Conservation (phyloP, 2,113 vertebrate genomes). For the Hemiscyllium ocellatum region DNA sequence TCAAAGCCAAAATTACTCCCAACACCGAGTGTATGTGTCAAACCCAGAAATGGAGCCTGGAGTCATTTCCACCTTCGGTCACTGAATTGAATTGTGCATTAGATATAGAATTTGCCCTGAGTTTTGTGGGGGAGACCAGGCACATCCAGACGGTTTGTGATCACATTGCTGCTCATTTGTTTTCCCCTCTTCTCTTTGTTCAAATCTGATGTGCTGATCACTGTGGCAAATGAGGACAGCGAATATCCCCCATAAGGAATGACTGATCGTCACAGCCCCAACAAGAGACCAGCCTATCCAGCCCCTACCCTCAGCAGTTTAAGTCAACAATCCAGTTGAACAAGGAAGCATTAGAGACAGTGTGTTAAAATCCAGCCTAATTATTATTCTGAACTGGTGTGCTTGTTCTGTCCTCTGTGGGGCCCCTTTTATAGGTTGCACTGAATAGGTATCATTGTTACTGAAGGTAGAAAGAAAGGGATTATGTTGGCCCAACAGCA, state of each 20-base stretch:
- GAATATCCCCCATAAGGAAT: background rate
- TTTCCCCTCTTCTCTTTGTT: background rate
- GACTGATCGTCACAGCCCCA: background rate
- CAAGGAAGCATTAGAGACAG: background rate
- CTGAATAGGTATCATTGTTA: conserved; percentile 25
- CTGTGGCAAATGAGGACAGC: background rate
- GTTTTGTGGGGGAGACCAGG: background rate
- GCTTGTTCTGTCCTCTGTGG: background rate
- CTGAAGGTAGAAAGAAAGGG: background rate
- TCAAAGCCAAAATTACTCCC: background rate
- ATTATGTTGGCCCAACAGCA: background rate
- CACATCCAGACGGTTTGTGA: background rate
- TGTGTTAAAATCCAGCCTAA: background rate
- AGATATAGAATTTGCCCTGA: background rate
- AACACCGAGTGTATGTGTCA: background rate
- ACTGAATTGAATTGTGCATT: background rate
- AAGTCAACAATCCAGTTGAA: background rate
- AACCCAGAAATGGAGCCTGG: background rate
- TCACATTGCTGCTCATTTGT: background rate
- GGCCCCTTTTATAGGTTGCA: background rate
- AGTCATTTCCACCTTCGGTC: background rate
- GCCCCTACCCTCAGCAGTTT: background rate
- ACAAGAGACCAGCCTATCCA: background rate
- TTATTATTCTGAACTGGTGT: conserved; percentile 6
- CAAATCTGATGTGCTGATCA: background rate